These are phyloP conservation scores for Tetramorium alpestre DNA, from an alignment of 1,140 invertebrate species.

Conservation along the genomic window DNA sequence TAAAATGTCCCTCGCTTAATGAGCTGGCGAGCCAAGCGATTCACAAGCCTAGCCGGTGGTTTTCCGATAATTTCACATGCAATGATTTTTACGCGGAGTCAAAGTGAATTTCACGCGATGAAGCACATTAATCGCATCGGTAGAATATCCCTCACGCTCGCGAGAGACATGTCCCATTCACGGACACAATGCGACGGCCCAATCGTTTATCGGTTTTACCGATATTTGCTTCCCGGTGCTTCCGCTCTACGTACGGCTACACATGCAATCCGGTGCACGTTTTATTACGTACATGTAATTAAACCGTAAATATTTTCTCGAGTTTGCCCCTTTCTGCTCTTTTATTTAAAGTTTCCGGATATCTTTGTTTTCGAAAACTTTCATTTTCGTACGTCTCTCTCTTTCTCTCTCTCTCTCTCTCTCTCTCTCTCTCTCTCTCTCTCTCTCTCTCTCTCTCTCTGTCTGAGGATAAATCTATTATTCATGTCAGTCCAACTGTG, in stretches of 20 bases:
- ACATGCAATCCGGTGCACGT: neutral
- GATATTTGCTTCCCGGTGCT: neutral
- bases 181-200: neutral
- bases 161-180: neutral
- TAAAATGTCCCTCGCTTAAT: constrained; percentile 7
- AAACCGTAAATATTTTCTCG: neutral
- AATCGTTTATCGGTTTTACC: neutral
- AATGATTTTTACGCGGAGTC: neutral
- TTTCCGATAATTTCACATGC: constrained; percentile 29
- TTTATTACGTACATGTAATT: neutral
- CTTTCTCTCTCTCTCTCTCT: too few relatives aligned
- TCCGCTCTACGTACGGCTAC: neutral
- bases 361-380: neutral
- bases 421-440: too few relatives aligned
- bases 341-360: neutral
- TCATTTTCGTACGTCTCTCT: too few relatives aligned
- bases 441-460: too few relatives aligned
- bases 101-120: neutral
- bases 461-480: neutral
- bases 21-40: neutral
- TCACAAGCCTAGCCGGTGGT: neutral
- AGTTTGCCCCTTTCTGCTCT: neutral
- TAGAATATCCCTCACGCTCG: neutral
- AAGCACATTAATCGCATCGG: neutral
- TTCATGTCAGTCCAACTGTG: neutral